Evolutionary conservation across 2,888 invertebrate species (phyloP).

Genomic region (Ceratothoa steindachneri): DNA sequence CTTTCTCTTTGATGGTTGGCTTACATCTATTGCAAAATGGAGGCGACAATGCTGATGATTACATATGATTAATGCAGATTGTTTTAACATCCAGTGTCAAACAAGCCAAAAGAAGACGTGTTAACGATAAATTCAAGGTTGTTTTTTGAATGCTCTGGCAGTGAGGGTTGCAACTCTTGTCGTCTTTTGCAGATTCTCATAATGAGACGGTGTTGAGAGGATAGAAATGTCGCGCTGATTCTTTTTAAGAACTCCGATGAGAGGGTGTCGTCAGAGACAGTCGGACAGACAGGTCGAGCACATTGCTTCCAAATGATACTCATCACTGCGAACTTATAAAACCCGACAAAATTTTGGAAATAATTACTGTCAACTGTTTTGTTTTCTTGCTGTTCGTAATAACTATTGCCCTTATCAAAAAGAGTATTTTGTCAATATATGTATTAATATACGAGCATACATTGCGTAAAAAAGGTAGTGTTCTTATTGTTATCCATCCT

Average conservation of each 20-base stretch:
- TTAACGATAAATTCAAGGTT: background rate
- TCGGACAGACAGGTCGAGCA: too few relatives aligned
- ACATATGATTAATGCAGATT: constrained; percentile 42
- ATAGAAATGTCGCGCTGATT: background rate
- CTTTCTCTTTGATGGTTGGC: background rate
- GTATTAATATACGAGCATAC: too few relatives aligned
- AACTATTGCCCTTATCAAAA: too few relatives aligned
- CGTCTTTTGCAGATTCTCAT: background rate
- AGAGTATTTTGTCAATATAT: too few relatives aligned
- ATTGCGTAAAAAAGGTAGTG: too few relatives aligned
- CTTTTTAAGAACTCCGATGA: background rate
- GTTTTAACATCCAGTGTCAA: constrained; percentile 8
- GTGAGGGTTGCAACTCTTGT: background rate
- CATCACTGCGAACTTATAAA: too few relatives aligned
- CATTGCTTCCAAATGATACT: too few relatives aligned
- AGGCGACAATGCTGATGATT: constrained; percentile 37
- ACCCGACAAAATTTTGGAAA: too few relatives aligned
- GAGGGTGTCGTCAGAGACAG: too few relatives aligned
- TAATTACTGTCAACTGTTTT: too few relatives aligned
- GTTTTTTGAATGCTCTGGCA: background rate
- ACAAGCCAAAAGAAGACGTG: background rate
- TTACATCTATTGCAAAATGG: background rate
- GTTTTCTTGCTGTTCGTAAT: too few relatives aligned
- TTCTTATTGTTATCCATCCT: too few relatives aligned
- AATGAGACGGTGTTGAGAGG: background rate